phyloP scores from a whole-genome alignment of 2,113 vertebrate genomes.

The Argyrosomus japonicus region DNA sequence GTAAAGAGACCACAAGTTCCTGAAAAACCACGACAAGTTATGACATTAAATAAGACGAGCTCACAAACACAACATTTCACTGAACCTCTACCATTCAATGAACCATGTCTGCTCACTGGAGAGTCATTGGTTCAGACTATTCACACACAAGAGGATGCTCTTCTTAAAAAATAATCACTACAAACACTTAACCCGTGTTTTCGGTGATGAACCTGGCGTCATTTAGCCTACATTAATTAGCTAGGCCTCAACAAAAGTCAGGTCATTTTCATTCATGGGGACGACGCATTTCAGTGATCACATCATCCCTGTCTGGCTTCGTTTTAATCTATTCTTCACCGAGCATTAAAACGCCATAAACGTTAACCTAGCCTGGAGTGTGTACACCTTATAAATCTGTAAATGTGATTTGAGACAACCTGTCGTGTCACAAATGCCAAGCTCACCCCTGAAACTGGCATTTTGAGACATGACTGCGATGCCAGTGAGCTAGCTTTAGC shows the following conservation, averaged over 20 bases:
- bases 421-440: conserved; percentile 2
- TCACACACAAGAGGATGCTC: background rate
- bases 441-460: conserved; percentile 20
- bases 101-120: background rate
- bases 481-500: conserved; percentile 55
- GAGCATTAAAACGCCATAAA: background rate
- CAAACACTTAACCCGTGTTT: background rate
- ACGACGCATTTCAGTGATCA: conserved; percentile 40
- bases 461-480: conserved; percentile 47
- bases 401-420: background rate
- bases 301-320: conserved; percentile 7
- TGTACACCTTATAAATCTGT: too few relatives aligned
- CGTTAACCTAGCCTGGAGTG: background rate
- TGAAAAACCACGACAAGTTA: background rate
- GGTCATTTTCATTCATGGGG: conserved; percentile 44
- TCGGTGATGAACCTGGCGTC: background rate
- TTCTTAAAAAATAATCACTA: background rate
- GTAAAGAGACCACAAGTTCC: background rate
- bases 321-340: background rate
- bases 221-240: conserved; percentile 11
- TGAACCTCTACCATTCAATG: background rate
- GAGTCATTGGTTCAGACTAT: background rate
- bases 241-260: conserved; percentile 39
- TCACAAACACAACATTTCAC: background rate
- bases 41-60: background rate